Conservation (phyloP, 2,888 invertebrate species). For the Graphium colonna region DNA sequence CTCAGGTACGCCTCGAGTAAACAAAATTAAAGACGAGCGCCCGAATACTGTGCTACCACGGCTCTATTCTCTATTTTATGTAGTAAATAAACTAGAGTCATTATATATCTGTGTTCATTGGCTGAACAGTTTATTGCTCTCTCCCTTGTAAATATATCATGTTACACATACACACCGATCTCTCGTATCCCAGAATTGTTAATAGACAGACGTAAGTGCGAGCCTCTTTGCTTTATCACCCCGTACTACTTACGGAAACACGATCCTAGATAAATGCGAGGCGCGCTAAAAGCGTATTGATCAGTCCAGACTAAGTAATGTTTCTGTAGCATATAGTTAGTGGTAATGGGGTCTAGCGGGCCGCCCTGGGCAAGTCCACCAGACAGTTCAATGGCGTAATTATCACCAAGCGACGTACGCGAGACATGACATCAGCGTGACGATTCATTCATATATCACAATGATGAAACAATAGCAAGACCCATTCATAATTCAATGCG, state of each 20-base stretch:
- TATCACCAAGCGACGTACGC: slow-evolving; percentile 8
- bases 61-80: no score
- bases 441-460: slow-evolving; percentile 21
- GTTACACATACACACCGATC: background rate
- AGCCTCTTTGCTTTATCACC: background rate
- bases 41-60: no score
- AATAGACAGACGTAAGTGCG: background rate
- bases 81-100: no score
- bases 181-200: background rate
- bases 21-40: no score
- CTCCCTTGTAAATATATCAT: no score
- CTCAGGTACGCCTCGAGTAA: no score
- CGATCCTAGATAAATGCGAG: slow-evolving; percentile 20
- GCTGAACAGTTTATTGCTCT: no score
- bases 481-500: slow-evolving; percentile 15
- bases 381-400: slow-evolving; percentile 18
- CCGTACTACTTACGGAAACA: slow-evolving; percentile 5
- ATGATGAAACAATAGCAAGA: slow-evolving; percentile 5
- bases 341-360: slow-evolving; percentile 32
- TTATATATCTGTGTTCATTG: no score
- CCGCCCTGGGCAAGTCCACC: slow-evolving; percentile 15
- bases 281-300: slow-evolving; percentile 56
- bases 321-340: slow-evolving; percentile 33
- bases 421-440: slow-evolving; percentile 14
- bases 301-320: slow-evolving; percentile 46